Percentiles rank a stretch among this genome's conserved stretches.
phyloP scores from a whole-genome alignment of 2,113 vertebrate species.

The Todiramphus saurophagus region DNA sequence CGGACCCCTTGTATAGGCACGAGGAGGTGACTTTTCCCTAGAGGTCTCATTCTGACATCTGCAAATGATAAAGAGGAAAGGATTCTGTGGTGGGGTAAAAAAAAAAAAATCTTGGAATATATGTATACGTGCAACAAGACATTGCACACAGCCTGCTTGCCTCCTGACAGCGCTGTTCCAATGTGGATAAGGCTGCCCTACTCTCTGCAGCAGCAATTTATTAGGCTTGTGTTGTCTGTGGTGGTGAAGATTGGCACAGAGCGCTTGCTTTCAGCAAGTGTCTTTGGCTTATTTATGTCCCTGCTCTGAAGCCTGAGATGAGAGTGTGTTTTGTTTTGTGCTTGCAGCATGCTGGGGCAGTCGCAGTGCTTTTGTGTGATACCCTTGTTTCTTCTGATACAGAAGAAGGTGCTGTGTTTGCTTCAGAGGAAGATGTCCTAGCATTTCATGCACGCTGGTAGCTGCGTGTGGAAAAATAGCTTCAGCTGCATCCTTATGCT shows the following conservation, averaged over 20 bases:
- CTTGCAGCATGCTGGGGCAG: not conserved
- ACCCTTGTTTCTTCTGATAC: not conserved
- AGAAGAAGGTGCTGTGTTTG: not conserved
- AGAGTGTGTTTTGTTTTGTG: not conserved
- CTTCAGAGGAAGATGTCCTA: not conserved
- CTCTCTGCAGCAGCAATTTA: not conserved
- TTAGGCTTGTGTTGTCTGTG: not conserved
- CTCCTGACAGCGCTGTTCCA: not conserved
- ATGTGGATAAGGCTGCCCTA: not conserved
- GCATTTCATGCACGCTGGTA: rapidly evolving
- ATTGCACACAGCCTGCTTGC: not conserved
- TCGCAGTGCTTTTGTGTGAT: not conserved
- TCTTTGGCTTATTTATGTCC: not conserved
- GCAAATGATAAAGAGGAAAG: not conserved
- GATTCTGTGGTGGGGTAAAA: not conserved
- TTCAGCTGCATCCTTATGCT: not conserved
- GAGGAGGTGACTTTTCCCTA: not conserved
- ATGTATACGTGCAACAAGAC: not conserved
- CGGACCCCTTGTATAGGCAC: not conserved
- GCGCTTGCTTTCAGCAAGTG: not conserved
- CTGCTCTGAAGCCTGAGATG: not conserved
- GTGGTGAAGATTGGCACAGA: not conserved
- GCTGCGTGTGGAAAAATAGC: not conserved
- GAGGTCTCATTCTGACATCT: not conserved
- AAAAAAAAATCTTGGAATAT: not conserved